These are phyloP conservation scores for Eupeodes latifasciatus DNA, from an alignment of 2,888 invertebrate species.

Conservation along the genomic window DNA sequence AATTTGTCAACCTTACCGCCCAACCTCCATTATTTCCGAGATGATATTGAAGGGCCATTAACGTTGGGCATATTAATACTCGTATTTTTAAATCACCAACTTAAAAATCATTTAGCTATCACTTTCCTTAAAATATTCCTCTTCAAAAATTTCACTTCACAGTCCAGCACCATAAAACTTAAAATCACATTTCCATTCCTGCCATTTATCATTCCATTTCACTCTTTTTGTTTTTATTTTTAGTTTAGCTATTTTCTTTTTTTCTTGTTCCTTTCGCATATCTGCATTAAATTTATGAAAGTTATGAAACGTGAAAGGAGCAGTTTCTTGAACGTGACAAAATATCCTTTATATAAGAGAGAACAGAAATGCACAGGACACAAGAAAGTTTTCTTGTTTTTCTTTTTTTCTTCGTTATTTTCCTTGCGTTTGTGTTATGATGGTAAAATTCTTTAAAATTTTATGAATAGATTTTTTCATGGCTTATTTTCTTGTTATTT, in stretches of 20 bases:
- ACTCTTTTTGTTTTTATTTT: too few species aligned
- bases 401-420: neutral
- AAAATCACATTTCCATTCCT: too few species aligned
- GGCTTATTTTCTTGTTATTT: slow-evolving; percentile 38
- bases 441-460: slow-evolving; percentile 8
- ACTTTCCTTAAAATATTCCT: too few species aligned
- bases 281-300: slow-evolving; percentile 28
- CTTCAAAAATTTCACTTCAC: too few species aligned
- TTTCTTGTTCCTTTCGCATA: neutral
- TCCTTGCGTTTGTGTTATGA: neutral
- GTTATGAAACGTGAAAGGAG: slow-evolving; percentile 20
- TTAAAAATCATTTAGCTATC: too few species aligned
- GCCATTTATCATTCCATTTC: too few species aligned
- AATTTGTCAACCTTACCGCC: too few species aligned
- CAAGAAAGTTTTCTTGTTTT: neutral
- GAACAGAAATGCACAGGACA: neutral
- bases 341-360: neutral
- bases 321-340: slow-evolving; percentile 32
- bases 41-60: too few species aligned
- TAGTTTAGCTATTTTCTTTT: neutral
- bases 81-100: too few species aligned
- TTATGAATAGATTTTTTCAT: neutral
- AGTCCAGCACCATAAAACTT: too few species aligned
- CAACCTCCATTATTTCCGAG: too few species aligned
- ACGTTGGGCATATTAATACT: too few species aligned